These are phyloP conservation scores for Gnatocerus cornutus DNA, from an alignment of 2,888 invertebrate genomes.

Conservation along the genomic window DNA sequence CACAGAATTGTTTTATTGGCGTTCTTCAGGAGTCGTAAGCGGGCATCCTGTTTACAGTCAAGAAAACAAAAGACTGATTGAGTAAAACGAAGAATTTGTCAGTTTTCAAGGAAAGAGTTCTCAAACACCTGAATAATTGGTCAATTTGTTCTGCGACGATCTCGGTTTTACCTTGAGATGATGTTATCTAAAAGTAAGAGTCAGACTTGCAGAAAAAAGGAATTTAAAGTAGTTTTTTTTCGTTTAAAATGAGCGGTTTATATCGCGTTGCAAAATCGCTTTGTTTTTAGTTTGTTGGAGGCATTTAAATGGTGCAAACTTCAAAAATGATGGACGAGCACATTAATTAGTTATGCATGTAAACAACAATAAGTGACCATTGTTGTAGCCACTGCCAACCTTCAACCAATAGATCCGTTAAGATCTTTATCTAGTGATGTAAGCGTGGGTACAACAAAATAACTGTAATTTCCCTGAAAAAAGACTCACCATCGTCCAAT, in stretches of 20 bases:
- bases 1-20: conserved; percentile 16
- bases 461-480: conserved; percentile 25
- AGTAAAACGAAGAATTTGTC: conserved; percentile 44
- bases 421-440: conserved; percentile 58
- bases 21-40: conserved; percentile 15
- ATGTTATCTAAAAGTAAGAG: conserved; percentile 23
- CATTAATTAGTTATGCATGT: conserved; percentile 60
- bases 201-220: not conserved
- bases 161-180: conserved; percentile 50
- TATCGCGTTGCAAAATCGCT: conserved; percentile 18
- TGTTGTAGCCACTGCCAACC: conserved; percentile 56
- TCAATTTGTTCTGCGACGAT: conserved; percentile 55
- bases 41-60: conserved; percentile 45
- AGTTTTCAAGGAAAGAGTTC: conserved; percentile 58
- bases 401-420: conserved; percentile 49
- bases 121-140: conserved; percentile 54
- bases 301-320: conserved; percentile 25
- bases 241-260: not conserved
- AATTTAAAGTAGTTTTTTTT: conserved; percentile 1
- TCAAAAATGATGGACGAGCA: conserved; percentile 49
- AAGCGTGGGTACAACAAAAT: conserved; percentile 49
- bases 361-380: conserved; percentile 61
- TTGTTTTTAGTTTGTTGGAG: not conserved
- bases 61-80: conserved; percentile 36
- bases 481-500: conserved; percentile 61